Evolutionary conservation across 2,113 vertebrate genomes (phyloP).

Genomic region (Plotosus lineatus): DNA sequence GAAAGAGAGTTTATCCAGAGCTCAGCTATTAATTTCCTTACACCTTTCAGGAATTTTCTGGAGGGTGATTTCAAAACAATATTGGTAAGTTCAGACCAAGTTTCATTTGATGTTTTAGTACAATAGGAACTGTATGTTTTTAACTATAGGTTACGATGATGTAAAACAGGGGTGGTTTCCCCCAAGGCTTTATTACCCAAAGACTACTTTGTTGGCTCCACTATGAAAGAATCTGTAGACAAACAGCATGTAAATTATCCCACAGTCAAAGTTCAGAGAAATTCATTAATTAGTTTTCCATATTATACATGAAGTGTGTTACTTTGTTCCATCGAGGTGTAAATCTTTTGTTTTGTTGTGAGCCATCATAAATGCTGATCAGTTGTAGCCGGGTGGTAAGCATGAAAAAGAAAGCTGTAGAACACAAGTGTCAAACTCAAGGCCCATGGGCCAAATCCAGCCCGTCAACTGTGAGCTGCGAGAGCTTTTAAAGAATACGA

Average conservation of each 20-base stretch:
- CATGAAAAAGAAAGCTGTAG: background rate
- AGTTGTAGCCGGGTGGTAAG: background rate
- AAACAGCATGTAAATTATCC: background rate
- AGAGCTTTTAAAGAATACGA: too few relatives aligned
- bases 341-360: background rate
- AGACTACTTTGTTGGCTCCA: background rate
- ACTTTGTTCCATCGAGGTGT: background rate
- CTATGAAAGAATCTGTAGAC: background rate
- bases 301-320: background rate
- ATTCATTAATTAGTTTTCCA: background rate
- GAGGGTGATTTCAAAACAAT: constrained; percentile 99
- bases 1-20: constrained; percentile 94
- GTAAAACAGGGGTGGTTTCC: background rate
- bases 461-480: too few relatives aligned
- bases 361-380: background rate
- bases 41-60: constrained; percentile 94
- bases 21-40: constrained; percentile 94
- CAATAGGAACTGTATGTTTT: background rate
- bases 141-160: background rate
- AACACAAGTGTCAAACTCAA: too few relatives aligned
- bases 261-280: background rate
- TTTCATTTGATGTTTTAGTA: background rate
- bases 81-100: constrained; percentile 79
- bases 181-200: background rate
- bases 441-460: too few relatives aligned